Percentiles rank a stretch among this genome's conserved stretches.
phyloP scores from a whole-genome alignment of 2,888 invertebrate species.

The Polietes domitor region DNA sequence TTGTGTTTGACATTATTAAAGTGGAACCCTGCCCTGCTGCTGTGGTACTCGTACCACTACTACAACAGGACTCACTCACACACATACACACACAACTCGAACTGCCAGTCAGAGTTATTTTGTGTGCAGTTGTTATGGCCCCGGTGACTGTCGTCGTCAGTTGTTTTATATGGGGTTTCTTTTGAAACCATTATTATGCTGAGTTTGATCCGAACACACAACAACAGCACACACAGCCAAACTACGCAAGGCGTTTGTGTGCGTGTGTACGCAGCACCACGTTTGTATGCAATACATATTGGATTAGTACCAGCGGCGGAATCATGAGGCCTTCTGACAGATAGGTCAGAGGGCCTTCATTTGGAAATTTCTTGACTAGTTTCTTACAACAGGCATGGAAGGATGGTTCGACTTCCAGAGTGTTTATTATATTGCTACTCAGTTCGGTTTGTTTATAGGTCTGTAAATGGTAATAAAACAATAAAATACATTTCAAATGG shows the following conservation, averaged over 20 bases:
- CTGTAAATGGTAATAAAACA: no score
- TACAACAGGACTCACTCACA: not conserved
- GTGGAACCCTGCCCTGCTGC: constrained; percentile 17
- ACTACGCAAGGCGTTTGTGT: not conserved
- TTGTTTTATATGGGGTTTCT: constrained; percentile 54
- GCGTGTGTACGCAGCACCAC: not conserved
- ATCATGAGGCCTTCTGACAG: no score
- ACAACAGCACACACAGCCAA: not conserved
- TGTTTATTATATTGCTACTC: no score
- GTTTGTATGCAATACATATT: not conserved
- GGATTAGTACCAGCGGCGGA: no score
- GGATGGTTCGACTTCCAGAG: no score
- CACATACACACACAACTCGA: not conserved
- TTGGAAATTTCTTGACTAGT: no score
- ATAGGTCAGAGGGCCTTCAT: no score
- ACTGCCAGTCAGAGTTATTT: constrained; percentile 14
- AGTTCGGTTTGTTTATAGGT: no score
- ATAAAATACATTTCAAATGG: no score
- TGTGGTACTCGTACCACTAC: not conserved
- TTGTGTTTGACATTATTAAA: constrained; percentile 56
- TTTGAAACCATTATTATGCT: constrained; percentile 28
- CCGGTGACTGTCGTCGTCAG: constrained; percentile 56
- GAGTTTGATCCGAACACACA: constrained; percentile 20
- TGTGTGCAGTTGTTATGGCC: constrained; percentile 13
- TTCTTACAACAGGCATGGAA: no score